These are phyloP conservation scores for Choloepus hoffmanni DNA, from an alignment of 2,113 vertebrate species.

Conservation along the genomic window DNA sequence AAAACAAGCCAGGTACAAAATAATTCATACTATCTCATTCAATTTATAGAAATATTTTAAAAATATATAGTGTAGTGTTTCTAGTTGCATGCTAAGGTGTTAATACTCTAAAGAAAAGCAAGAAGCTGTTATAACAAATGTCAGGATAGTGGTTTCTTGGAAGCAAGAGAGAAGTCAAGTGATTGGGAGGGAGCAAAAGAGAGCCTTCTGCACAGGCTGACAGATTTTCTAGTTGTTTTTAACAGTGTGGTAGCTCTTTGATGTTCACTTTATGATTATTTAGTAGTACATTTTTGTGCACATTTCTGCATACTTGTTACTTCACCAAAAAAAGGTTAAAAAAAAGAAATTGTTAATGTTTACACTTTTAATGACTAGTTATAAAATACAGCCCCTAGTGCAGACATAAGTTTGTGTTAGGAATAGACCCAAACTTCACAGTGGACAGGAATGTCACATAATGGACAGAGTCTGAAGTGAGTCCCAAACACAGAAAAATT, in stretches of 20 bases:
- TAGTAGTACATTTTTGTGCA: background rate
- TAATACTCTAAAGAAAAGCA: background rate
- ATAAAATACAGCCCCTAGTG: background rate
- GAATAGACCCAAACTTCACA: background rate
- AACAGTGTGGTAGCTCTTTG: background rate
- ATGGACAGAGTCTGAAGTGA: background rate
- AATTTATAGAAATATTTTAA: background rate
- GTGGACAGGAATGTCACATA: background rate
- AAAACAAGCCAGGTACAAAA: background rate
- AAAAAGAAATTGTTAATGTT: background rate
- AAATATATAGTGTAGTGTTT: background rate
- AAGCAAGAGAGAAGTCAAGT: background rate
- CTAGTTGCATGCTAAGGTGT: background rate
- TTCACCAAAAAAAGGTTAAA: background rate
- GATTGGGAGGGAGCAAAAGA: background rate
- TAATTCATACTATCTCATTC: background rate
- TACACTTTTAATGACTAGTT: background rate
- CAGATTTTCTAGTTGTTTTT: background rate
- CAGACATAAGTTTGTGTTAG: background rate
- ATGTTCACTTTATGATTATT: background rate
- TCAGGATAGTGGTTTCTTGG: background rate
- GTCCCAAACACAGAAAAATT: background rate
- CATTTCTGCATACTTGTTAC: background rate
- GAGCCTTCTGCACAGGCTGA: background rate
- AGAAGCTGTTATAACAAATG: background rate